Conservation (phyloP, 2,113 vertebrate species). For the Furnarius figulus region DNA sequence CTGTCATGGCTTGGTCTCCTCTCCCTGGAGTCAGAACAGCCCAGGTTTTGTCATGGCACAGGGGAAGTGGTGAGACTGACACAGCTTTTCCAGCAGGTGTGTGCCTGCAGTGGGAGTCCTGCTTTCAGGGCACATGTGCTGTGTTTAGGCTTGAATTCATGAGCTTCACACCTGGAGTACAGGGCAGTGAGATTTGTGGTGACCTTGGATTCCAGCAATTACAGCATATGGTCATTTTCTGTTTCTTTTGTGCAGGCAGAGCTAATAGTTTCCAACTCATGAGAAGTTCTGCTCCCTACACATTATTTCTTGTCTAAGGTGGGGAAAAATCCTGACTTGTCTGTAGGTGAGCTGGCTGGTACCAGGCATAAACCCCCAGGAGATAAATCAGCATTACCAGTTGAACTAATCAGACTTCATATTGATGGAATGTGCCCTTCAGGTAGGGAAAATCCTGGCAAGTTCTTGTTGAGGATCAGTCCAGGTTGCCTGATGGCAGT, state of each 20-base stretch:
- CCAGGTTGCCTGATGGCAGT: neutral
- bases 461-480: neutral
- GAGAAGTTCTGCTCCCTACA: neutral
- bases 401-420: neutral
- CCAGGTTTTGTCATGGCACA: neutral
- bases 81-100: neutral
- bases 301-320: neutral
- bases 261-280: neutral
- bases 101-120: neutral
- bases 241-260: neutral
- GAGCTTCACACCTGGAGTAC: neutral
- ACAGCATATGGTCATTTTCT: neutral
- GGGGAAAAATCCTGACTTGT: neutral
- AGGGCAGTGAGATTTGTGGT: neutral
- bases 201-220: neutral
- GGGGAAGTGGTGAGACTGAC: neutral
- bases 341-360: neutral
- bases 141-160: neutral
- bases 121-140: neutral
- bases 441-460: neutral
- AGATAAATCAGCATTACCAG: neutral
- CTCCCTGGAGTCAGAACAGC: neutral
- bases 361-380: neutral
- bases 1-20: neutral
- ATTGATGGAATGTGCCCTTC: neutral